phyloP scores from a whole-genome alignment of 2,797 vertebrate species.

The Pterois miles region DNA sequence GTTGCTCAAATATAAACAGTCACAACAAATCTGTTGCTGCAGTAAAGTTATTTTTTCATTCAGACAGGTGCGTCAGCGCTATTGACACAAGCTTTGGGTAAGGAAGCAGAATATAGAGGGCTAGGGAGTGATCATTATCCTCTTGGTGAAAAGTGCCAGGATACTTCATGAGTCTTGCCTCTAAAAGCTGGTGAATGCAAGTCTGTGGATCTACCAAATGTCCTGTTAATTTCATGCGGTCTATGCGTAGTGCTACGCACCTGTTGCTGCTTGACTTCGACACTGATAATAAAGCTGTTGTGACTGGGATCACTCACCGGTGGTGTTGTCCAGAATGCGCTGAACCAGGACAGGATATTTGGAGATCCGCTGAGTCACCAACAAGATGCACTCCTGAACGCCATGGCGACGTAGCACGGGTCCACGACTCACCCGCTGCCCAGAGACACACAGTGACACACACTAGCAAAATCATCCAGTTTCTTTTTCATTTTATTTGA shows the following conservation, averaged over 20 bases:
- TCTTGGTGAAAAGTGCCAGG: neutral
- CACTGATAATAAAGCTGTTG: neutral
- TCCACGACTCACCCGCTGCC: conserved; percentile 86
- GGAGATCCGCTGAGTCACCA: conserved; percentile 95
- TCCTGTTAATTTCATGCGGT: neutral
- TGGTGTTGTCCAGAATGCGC: conserved; percentile 91
- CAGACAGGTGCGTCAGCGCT: neutral
- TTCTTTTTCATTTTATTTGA: neutral
- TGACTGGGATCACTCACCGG: conserved; percentile 74
- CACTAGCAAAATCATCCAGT: neutral
- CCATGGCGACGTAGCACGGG: conserved; percentile 90
- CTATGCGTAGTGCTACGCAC: no score
- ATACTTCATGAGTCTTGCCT: no score
- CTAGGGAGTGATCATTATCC: neutral
- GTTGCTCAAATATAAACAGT: neutral
- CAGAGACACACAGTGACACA: conserved; percentile 1
- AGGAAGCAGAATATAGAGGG: neutral
- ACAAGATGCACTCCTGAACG: conserved; percentile 92
- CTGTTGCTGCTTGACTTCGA: no score
- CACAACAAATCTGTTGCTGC: neutral
- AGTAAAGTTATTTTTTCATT: neutral
- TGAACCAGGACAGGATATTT: conserved; percentile 94
- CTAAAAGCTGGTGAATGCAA: no score
- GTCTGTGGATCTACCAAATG: neutral
- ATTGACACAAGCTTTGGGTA: neutral